phyloP scores from a whole-genome alignment of 2,888 invertebrate species.

The Drosophila glabriapex region DNA sequence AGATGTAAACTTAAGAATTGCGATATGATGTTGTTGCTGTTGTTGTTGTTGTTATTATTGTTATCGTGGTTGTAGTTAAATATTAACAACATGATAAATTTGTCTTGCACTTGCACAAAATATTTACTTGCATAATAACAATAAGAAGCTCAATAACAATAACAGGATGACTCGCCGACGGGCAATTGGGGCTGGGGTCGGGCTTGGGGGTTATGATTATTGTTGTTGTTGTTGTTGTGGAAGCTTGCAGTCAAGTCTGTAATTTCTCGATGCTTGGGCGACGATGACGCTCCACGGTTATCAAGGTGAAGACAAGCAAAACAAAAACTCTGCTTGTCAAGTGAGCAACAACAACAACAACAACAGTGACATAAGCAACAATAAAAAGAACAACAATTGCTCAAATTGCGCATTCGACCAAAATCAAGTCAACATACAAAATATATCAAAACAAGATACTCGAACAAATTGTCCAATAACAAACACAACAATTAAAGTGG shows the following conservation, averaged over 20 bases:
- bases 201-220: not conserved
- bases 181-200: not conserved
- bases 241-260: not conserved
- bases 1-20: not conserved
- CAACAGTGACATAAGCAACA: constrained; percentile 8
- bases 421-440: constrained; percentile 12
- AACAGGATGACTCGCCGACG: constrained; percentile 30
- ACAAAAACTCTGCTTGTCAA: constrained; percentile 52
- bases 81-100: constrained; percentile 40
- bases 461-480: not conserved
- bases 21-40: not conserved
- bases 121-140: constrained; percentile 32
- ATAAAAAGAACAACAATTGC: constrained; percentile 24
- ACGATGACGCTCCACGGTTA: constrained; percentile 49
- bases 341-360: constrained; percentile 12
- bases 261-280: constrained; percentile 7
- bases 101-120: constrained; percentile 37
- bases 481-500: constrained; percentile 52
- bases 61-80: not conserved
- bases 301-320: constrained; percentile 63
- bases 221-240: not conserved
- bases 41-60: not conserved
- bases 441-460: constrained; percentile 13
- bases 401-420: constrained; percentile 65
- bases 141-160: constrained; percentile 3